Base-by-base conservation (phyloP, 2,797 vertebrate species). In the Heterohyrax brucei region DNA sequence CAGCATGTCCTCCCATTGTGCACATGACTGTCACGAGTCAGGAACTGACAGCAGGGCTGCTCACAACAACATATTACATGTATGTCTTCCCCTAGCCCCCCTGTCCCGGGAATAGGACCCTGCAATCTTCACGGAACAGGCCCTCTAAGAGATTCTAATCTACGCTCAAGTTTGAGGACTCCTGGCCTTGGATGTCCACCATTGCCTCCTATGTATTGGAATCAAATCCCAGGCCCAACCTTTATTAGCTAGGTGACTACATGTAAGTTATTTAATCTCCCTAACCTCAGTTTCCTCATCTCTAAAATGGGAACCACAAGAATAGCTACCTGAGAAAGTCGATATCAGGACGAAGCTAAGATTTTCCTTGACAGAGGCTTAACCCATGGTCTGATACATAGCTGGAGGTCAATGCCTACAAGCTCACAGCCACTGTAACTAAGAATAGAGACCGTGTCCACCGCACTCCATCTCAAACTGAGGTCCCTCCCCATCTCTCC, bases 251-350 rank as follows among this genome's bases (percentile, higher is more conserved):
- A 2, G 2, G 12, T 64, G 82, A 75, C 48, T 28, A 10, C 7
- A 39, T 16, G 16, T 48, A 48, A 59, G 56, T 30, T 24, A 84
- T 30, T 73, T 24, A 16, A 72, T 18, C 22, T 53, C 28, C 62
- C 76, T 33, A 61, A 81, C 21, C 91, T 76, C 59, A 61, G 50
- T 91, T 78, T 87, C 53, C 83, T 91, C 64, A 4, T 7, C 77
- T 94, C 62, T 89, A 33, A 86, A 21, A 80, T 30, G 50, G 14
- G 21, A 26, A 61, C 61, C 6, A 66, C 22, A 33, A 48, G 4
- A 91, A 33, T 22, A 7, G 83, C 5, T 1, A 48, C 6, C 64
- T 79, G 12, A 33, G 33, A 89, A 14, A 56, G 21, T 8, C 50
- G 26, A 12, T 18, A 7, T 39, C n/a, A 83, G 61, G 80, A 84